Conservation (phyloP, 2,113 vertebrate species). For the Lepisosteus osseus region DNA sequence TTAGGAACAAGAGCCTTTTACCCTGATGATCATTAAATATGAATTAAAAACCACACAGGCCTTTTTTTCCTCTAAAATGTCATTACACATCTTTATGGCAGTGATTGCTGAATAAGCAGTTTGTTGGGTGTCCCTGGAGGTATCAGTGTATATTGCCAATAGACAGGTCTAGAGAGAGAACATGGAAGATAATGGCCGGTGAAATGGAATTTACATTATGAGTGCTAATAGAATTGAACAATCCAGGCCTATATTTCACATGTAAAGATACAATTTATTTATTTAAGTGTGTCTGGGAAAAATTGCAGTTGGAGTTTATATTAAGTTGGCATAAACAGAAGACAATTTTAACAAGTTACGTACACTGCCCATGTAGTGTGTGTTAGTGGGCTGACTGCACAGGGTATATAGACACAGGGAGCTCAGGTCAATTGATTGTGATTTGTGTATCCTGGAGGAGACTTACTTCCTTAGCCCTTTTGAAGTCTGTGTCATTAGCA, state of each 20-base stretch:
- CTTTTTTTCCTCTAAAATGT: conserved; percentile 74
- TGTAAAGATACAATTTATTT: conserved; percentile 53
- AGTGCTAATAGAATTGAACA: conserved; percentile 68
- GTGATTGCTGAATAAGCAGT: conserved; percentile 78
- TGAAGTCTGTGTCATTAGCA: no score
- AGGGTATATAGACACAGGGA: no score
- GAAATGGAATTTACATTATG: conserved; percentile 79
- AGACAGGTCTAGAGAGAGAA: conserved; percentile 51
- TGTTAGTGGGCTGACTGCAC: conserved; percentile 27
- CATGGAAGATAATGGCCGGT: conserved; percentile 64
- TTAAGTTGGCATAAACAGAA: conserved; percentile 42
- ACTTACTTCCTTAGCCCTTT: no score
- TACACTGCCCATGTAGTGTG: conserved; percentile 1
- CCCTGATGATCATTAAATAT: conserved; percentile 74
- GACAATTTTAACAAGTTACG: conserved; percentile 20
- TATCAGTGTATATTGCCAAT: conserved; percentile 42
- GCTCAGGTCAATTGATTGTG: no score
- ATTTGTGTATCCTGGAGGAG: no score
- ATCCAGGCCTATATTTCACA: conserved; percentile 55
- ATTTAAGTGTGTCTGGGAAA: conserved; percentile 50
- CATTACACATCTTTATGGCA: conserved; percentile 76
- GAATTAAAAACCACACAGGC: conserved; percentile 80
- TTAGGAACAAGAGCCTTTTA: conserved; percentile 72
- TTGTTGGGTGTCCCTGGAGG: conserved; percentile 64
- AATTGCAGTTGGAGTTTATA: conserved; percentile 42